Percentiles rank a stretch among this genome's conserved stretches.
phyloP scores from a whole-genome alignment of 92 coral and sea anemone species.

The Porites lobata region DNA sequence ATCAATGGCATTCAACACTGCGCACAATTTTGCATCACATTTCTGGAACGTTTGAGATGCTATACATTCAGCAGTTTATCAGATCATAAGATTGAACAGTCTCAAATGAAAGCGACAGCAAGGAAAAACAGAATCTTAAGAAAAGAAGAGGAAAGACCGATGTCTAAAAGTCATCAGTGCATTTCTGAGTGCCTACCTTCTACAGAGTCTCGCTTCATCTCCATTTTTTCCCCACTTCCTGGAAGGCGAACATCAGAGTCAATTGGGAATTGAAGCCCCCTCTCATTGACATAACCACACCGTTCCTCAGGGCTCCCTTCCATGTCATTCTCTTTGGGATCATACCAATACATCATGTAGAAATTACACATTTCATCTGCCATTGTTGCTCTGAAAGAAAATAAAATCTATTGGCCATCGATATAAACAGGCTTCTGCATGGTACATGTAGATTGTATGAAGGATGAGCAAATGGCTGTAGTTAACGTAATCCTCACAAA shows the following conservation, averaged over 20 bases:
- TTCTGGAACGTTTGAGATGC: background rate
- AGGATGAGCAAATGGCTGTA: background rate
- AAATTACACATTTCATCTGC: conserved; percentile 99
- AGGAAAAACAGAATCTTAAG: conserved; percentile 4
- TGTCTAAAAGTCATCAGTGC: background rate
- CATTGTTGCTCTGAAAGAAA: conserved; percentile 87
- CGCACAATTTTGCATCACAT: background rate
- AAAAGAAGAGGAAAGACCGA: background rate
- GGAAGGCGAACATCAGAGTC: conserved; percentile 85
- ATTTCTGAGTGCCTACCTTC: conserved; percentile 21
- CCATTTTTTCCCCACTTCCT: conserved; percentile 80
- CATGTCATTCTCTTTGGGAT: conserved; percentile 37
- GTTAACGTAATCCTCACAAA: too few relatives aligned
- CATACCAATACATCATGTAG: conserved; percentile 94
- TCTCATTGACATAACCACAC: background rate
- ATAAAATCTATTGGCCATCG: background rate
- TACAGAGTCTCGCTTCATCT: conserved; percentile 80
- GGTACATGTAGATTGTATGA: too few relatives aligned
- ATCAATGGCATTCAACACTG: background rate
- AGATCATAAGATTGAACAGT: background rate
- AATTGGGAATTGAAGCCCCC: conserved; percentile 58
- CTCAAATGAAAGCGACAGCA: conserved; percentile 52
- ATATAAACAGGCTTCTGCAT: background rate
- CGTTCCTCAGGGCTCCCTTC: conserved; percentile 4
- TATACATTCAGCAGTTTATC: background rate